Base-by-base conservation (phyloP, 2,888 invertebrate genomes). In the Eupithecia tripunctaria region DNA sequence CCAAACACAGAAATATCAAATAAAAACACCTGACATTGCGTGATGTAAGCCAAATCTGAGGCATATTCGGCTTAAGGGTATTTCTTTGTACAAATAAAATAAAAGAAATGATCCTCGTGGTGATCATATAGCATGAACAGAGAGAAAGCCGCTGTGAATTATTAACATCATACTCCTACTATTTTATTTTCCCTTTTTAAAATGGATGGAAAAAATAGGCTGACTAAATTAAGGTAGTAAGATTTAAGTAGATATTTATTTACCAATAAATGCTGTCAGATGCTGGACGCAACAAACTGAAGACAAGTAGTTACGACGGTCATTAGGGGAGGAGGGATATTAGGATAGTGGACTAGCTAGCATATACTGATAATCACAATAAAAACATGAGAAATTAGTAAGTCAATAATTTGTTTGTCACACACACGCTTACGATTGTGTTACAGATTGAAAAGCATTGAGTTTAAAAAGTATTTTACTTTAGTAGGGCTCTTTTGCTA, bases 11-110 rank as follows among this genome's bases (percentile, higher is more conserved):
- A 63, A 21, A 36, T n/a, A 63, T 21, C 69, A 74, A 73, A 73
- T 73, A 77, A 74, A 76, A 71, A 75, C 73, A 74, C 78, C 76
- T 79, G 62, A 63, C 62, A 32, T 63, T 63, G 62, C 85, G 86
- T 92, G 92, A 93, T 91, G 91, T 88, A 85, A 89, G 89, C 89
- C 85, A 86, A 91, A 89, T 87, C 86, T 85, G 87, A 82, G 85
- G 86, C 89, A 90, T 70, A 68, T 70, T 38, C 15, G 70, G 56
- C 59, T 64, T 88, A 86, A 90, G 88, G 88, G 74, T 77, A 73
- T 89, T 87, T 88, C 89, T 89, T 89, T 91, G 90, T 90, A 87
- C 88, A 85, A 83, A 78, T 79, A 79, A 77, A 76, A 79, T 79
- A 79, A 75, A 68, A 73, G 77, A 77, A 76, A 63, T 63, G 62